Base-by-base conservation (phyloP, 2,797 vertebrate species). In the Silurus aristotelis region DNA sequence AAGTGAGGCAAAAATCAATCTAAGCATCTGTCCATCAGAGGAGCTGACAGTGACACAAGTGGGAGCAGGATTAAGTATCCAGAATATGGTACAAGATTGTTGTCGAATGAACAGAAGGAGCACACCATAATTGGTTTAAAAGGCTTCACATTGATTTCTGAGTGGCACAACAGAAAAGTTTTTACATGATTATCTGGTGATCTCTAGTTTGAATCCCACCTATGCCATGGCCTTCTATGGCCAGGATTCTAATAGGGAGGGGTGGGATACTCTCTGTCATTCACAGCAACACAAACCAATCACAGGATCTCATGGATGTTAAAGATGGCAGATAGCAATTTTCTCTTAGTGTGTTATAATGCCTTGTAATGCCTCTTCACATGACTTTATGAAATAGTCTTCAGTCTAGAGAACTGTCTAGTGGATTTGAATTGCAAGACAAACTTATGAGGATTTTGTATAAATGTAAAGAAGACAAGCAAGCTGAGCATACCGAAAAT, bases 1-100 rank as follows among this genome's bases (percentile, higher is more conserved):
- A 56, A 67, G 64, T 56, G 64, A 70, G 63, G 25, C 80, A 82
- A 60, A 71, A 72, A 72, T 71, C 31, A 83, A n/a, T 83, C 38
- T 20, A 43, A 72, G 67, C 10, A 60, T 58, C 67, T 70, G 52
- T 83, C 66, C 14, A 58, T 72, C 67, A 71, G 15, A 64, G 14
- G n/a, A 15, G 61, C 75, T 78, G 75, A 60, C 56, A 46, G 14
- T 19, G 61, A 52, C 17, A 64, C 60, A 80, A 80, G 78, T 80
- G 22, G 27, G 27, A 14, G 22, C 43, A 27, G 78, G 46, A 80
- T 64, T 25, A 52, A 25, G 22, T 25, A 48, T 25, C 78, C 43
- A 64, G 61, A 64, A 80, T 22, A 64, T 3, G 20, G 76, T 19
- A 13, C 20, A 79, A 63, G 38, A 66, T 25, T 80, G 20, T 9